A percentile compares a stretch with the other conserved stretches of the same genome.
Conservation (phyloP, 2,797 vertebrate species). For the Cirrhinus mrigala region DNA sequence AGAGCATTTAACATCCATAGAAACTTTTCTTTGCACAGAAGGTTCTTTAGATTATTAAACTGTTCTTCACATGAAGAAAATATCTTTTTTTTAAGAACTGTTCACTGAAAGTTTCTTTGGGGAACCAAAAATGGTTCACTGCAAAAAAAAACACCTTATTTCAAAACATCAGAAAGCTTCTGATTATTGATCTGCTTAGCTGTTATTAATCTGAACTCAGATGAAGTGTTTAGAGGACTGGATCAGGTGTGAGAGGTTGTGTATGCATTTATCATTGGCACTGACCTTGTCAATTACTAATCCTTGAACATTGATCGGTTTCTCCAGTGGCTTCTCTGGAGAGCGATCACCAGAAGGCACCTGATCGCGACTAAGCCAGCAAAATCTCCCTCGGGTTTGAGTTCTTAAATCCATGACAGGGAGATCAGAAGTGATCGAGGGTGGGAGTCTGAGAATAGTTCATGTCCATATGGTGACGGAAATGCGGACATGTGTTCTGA, state of each 20-base stretch:
- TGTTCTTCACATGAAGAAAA: background rate
- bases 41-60: background rate
- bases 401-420: slow-evolving; percentile 20
- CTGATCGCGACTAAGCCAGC: slow-evolving; percentile 30
- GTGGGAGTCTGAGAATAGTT: slow-evolving; percentile 32
- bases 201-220: slow-evolving; percentile 41
- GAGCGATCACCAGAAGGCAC: slow-evolving; percentile 13
- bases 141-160: background rate
- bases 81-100: background rate
- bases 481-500: slow-evolving; percentile 51
- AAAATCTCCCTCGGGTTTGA: slow-evolving; percentile 22
- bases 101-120: background rate
- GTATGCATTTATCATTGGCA: slow-evolving; percentile 43
- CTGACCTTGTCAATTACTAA: slow-evolving; percentile 48
- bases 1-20: background rate
- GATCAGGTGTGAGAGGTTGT: slow-evolving; percentile 8
- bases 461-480: slow-evolving; percentile 56
- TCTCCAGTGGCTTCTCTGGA: background rate
- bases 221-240: slow-evolving; percentile 8
- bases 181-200: slow-evolving; percentile 46
- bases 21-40: background rate
- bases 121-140: background rate
- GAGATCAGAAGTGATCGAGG: slow-evolving; percentile 35
- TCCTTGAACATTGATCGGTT: slow-evolving; percentile 49
- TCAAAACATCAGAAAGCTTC: slow-evolving; percentile 11